Evolutionary conservation across 2,888 invertebrate species (phyloP), one percentile per base, ranked within the genome.

Genomic region (Lasiommata megera): DNA sequence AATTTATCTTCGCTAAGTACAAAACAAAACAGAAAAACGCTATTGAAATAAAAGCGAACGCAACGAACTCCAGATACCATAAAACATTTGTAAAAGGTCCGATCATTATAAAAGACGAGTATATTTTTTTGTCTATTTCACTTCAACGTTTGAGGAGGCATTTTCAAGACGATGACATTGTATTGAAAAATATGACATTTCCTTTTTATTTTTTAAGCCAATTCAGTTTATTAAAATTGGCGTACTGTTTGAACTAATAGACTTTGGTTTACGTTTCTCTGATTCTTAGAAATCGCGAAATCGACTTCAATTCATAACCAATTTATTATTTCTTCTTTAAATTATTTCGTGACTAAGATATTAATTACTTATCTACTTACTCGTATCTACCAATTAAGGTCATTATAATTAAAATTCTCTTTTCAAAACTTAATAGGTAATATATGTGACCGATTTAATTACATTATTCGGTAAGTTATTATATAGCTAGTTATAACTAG

Each of bases 11-110:
- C 0, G 79, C 79, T 53, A 88, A 62, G 61, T 85, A 87, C n/a
- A 88, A 61, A 58, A 86, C 71, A 14, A 80, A 78, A 36, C 67
- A 66, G 62, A 89, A 88, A 64, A 89, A 88, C 23, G 56, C 56
- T 46, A 79, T 71, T 40, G 86, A 65, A 12, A 77, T 60, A 6
- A 74, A 44, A 23, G 67, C 71, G 66, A 87, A 86, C 1, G 77
- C 79, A 23, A 82, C 61, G 57, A 88, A 86, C 57, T 89, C 89
- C 29, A 88, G 68, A 65, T 86, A 88, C 89, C 89, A 89, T 1
- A 88, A 66, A 3, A 72, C 64, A 59, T 73, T 81, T 0, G 87
- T 80, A 57, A 80, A 84, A 52, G 76, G 58, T 6, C 74, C 74
- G 54, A 23, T 16, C 38, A 40, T 43, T 44, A 43, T 43, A 3